phyloP scores from a whole-genome alignment of 2,113 vertebrate species.

The Shinisaurus crocodilurus region DNA sequence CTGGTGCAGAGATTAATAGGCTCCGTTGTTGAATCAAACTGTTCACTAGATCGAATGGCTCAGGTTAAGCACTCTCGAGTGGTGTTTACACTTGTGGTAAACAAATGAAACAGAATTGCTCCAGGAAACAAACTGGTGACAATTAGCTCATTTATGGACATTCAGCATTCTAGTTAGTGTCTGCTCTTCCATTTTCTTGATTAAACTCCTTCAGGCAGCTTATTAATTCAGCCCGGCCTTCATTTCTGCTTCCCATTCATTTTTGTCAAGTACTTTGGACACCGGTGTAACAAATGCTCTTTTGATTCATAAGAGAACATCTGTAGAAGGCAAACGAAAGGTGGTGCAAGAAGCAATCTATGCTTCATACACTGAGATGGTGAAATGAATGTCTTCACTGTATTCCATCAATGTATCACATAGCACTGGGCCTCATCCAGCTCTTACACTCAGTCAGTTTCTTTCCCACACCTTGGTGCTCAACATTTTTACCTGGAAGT shows the following conservation, averaged over 20 bases:
- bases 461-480: neutral
- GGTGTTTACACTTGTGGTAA: constrained; percentile 61
- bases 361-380: neutral
- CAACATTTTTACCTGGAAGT: neutral
- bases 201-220: constrained; percentile 24
- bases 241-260: constrained; percentile 8
- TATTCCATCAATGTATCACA: neutral
- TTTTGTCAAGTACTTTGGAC: neutral
- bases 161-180: constrained; percentile 7
- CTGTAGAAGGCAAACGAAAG: constrained; percentile 23
- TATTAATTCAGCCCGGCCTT: constrained; percentile 18
- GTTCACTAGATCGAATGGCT: constrained; percentile 59
- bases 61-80: constrained; percentile 62
- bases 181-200: constrained; percentile 32
- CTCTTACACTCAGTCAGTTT: neutral
- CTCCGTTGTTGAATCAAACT: constrained; percentile 64
- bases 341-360: neutral
- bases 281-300: neutral
- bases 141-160: constrained; percentile 20
- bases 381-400: constrained; percentile 1
- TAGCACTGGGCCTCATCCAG: constrained; percentile 2
- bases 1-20: constrained; percentile 71
- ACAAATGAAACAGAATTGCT: constrained; percentile 34
- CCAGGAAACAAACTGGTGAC: constrained; percentile 43
- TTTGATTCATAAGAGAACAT: constrained; percentile 33